A percentile compares a stretch with the other conserved stretches of the same genome.
Evolutionary conservation across 2,113 vertebrate genomes (phyloP).

Genomic region (Synodontis membranacea): DNA sequence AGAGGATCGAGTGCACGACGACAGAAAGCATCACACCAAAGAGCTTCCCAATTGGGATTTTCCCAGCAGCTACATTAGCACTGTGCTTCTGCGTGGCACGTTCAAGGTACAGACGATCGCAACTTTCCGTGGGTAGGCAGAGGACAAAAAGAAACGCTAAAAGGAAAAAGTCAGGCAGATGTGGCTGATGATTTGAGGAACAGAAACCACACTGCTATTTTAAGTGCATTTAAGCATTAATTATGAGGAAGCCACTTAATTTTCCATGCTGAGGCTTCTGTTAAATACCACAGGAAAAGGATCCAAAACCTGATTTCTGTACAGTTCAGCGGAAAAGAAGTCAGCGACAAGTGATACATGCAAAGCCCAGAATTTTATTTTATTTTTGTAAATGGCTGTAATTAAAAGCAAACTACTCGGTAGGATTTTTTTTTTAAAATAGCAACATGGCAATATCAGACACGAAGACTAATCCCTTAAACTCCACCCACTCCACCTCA

Average conservation of each 20-base stretch:
- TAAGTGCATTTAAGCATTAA: conserved; percentile 8
- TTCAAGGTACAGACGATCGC: conserved; percentile 39
- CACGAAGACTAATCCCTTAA: conserved; percentile 26
- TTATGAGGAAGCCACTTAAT: conserved; percentile 28
- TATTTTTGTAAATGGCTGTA: no score
- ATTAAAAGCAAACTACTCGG: conserved; percentile 20
- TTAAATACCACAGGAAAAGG: background rate
- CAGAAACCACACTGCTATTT: background rate
- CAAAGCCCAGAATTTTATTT: background rate
- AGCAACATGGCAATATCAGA: conserved; percentile 29
- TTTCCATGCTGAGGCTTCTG: conserved; percentile 11
- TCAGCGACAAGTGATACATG: background rate
- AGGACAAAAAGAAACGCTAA: background rate
- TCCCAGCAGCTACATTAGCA: conserved; percentile 60
- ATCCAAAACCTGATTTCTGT: background rate
- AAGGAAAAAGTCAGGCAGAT: background rate
- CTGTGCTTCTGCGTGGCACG: conserved; percentile 34
- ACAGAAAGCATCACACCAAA: conserved; percentile 33
- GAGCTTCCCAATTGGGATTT: conserved; percentile 46
- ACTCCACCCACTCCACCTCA: conserved; percentile 29
- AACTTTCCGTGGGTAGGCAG: background rate
- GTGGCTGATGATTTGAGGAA: background rate
- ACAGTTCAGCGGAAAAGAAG: background rate
- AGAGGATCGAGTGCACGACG: background rate
- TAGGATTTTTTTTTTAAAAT: conserved; percentile 42